Base-by-base conservation (phyloP, 2,113 vertebrate species). In the Chauna torquata region DNA sequence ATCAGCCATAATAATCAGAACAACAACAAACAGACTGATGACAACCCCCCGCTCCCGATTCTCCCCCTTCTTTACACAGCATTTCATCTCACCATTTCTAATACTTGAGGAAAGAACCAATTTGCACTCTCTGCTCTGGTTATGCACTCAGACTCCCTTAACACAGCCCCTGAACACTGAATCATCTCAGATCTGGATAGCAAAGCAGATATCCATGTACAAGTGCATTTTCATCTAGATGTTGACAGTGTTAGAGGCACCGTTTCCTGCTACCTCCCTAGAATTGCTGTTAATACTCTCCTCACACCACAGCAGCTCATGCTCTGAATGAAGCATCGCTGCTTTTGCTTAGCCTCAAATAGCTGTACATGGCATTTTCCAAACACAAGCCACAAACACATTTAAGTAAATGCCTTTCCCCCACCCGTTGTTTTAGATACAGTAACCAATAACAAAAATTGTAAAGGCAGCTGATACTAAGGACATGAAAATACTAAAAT, bases 121-220 rank as follows among this genome's bases (percentile, higher is more conserved):
- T 82, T 91, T 2, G 4, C 76, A 55, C 70, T 38, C 74, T 28
- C 71, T 13, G 14, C 15, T 0, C 34, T 2, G 8, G 47, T 69
- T 30, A 8, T 2, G 0, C 0, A 1, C 58, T 61, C 78, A 68
- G 74, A 8, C 69, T 40, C 91, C 55, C 82, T 0, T 12, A 59
- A 34, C 6, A 0, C 64, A 44, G 42, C 42, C n/a, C 17, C 44
- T 6, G 6, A 57, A 7, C 44, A 3, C 52, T 1, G 36, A 16
- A 9, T 15, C 69, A 25, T 4, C 86, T 59, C 88, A 1, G 12
- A 6, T 13, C 34, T 2, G 58, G 76, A 19, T 22, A 20, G 71
- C 50, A 57, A n/a, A 77, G 78, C 64, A 68, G 52, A 28, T 25
- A 30, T 0, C 36, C 57, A 6, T 0, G 13, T 12, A 17, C 30